A percentile compares a stretch with the other conserved stretches of the same genome.
Evolutionary conservation across 2,113 vertebrate genomes (phyloP).

Genomic region (Balaenoptera acutorostrata): DNA sequence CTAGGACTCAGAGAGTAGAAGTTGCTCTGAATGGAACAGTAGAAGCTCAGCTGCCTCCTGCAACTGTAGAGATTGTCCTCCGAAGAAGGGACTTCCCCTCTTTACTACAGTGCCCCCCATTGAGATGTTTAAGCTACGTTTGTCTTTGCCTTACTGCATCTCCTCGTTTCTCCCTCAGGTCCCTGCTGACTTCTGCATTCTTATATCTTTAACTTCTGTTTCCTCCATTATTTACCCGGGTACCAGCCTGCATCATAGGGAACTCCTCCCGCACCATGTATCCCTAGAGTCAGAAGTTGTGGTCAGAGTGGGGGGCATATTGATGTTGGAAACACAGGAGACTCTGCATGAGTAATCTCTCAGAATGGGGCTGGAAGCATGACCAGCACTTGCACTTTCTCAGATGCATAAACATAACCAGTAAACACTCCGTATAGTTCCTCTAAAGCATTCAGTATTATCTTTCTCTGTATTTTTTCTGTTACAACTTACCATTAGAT

Average conservation of each 20-base stretch:
- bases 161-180: not conserved
- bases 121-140: not conserved
- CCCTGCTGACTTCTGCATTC: not conserved
- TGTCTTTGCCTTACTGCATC: not conserved
- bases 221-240: not conserved
- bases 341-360: not conserved
- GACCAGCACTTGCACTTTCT: not conserved
- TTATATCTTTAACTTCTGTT: not conserved
- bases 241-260: not conserved
- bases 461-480: not conserved
- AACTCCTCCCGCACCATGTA: not conserved
- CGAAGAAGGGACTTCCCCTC: rapidly evolving
- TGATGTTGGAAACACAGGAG: not conserved
- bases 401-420: not conserved
- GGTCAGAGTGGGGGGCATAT: rapidly evolving
- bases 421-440: not conserved
- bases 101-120: too few species aligned
- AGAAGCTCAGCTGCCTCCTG: rapidly evolving
- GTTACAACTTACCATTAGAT: not conserved
- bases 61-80: not conserved
- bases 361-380: not conserved
- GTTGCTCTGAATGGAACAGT: rapidly evolving
- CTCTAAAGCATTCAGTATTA: not conserved
- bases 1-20: not conserved
- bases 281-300: not conserved